A percentile compares a stretch with the other conserved stretches of the same genome.
phyloP scores from a whole-genome alignment of 2,113 vertebrate genomes.

The Spheniscus mendiculus region DNA sequence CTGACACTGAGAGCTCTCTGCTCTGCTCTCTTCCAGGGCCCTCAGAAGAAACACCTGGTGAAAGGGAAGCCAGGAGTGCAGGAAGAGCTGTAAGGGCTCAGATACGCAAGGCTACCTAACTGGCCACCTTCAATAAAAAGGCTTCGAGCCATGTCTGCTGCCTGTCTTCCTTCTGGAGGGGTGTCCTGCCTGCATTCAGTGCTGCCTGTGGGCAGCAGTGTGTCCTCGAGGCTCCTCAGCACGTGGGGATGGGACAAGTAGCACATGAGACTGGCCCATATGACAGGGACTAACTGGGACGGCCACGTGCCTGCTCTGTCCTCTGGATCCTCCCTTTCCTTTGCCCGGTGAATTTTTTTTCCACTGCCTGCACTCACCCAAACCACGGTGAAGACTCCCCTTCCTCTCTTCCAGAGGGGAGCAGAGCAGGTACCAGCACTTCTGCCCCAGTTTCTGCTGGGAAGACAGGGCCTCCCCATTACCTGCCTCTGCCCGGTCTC shows the following conservation, averaged over 20 bases:
- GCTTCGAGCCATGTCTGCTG: background rate
- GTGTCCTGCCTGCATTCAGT: background rate
- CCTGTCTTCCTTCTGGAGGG: background rate
- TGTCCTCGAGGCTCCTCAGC: background rate
- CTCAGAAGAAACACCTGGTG: conserved; percentile 87
- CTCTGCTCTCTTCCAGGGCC: conserved; percentile 78
- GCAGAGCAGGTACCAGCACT: background rate
- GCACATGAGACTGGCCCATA: background rate
- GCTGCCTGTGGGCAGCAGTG: background rate
- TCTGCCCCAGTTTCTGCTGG: background rate
- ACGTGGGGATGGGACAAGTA: background rate
- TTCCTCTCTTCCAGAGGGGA: background rate
- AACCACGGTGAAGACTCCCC: background rate
- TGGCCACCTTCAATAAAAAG: background rate
- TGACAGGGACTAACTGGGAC: background rate
- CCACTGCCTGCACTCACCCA: background rate
- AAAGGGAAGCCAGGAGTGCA: conserved; percentile 67
- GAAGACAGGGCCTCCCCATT: background rate
- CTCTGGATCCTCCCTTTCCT: background rate
- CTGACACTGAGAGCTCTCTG: background rate
- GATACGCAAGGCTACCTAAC: background rate
- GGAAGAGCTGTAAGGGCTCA: conserved; percentile 23
- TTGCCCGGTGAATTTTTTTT: background rate
- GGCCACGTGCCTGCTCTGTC: background rate
- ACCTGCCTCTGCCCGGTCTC: background rate